Conservation (phyloP, 2,797 vertebrate species). For the Hippoglossus hippoglossus region DNA sequence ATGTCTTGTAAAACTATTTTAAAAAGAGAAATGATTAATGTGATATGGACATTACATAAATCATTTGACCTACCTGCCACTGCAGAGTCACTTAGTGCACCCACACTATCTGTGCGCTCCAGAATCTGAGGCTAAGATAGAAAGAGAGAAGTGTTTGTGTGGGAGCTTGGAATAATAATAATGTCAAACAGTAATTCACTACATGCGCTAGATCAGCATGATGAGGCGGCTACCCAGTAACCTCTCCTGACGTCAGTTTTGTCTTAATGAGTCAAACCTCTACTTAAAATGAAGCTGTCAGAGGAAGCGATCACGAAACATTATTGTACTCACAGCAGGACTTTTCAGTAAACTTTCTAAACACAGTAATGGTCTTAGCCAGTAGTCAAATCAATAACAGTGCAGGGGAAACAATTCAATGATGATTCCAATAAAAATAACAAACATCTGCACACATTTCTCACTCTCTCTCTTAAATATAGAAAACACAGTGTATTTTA, state of each 20-base stretch:
- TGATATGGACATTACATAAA: slow-evolving; percentile 12
- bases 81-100: slow-evolving; percentile 64
- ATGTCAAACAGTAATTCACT: slow-evolving; percentile 32
- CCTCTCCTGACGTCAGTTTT: slow-evolving; percentile 41
- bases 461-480: slow-evolving; percentile 9
- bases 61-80: slow-evolving; percentile 70
- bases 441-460: slow-evolving; percentile 17
- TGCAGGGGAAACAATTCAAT: slow-evolving; percentile 25
- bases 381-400: slow-evolving; percentile 50
- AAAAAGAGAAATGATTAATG: slow-evolving; percentile 8
- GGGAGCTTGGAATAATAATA: slow-evolving; percentile 37
- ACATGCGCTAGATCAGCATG: slow-evolving; percentile 22
- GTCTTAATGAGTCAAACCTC: slow-evolving; percentile 44
- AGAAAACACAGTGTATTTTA: slow-evolving; percentile 58
- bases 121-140: slow-evolving; percentile 83
- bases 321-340: slow-evolving; percentile 28
- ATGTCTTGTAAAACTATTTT: slow-evolving; percentile 12
- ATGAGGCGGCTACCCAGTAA: slow-evolving; percentile 26
- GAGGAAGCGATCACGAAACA: slow-evolving; percentile 29
- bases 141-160: slow-evolving; percentile 34
- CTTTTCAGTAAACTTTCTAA: slow-evolving; percentile 30
- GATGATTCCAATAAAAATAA: slow-evolving; percentile 33
- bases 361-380: slow-evolving; percentile 43
- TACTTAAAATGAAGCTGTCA: slow-evolving; percentile 37
- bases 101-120: slow-evolving; percentile 76